These are phyloP conservation scores for Nerophis lumbriciformis DNA, from an alignment of 2,113 vertebrate species.

Conservation along the genomic window DNA sequence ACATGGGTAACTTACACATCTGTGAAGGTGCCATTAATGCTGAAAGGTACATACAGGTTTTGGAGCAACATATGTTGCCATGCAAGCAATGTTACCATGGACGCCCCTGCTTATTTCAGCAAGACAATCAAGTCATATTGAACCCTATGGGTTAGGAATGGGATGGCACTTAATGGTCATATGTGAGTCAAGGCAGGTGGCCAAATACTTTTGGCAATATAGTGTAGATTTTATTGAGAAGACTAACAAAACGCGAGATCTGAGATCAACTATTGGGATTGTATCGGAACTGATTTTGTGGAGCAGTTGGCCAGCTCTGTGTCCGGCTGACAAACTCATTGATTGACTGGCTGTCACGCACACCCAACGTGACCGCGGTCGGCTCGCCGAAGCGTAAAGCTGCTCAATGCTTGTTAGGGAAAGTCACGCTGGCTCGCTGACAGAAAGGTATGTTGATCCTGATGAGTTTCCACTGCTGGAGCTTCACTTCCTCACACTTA, in stretches of 20 bases:
- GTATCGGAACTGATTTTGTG: background rate
- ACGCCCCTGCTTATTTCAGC: no score
- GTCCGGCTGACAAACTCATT: slow-evolving; percentile 15
- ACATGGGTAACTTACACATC: no score
- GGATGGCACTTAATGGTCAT: no score
- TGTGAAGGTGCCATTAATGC: no score
- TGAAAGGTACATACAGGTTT: no score
- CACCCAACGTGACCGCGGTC: background rate
- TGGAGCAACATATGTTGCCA: no score
- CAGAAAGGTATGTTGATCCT: slow-evolving; percentile 6
- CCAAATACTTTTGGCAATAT: background rate
- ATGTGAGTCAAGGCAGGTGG: no score
- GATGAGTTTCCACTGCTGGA: slow-evolving; percentile 13
- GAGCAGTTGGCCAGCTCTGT: slow-evolving; percentile 11
- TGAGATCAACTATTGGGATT: background rate
- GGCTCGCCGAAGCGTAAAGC: slow-evolving; percentile 1
- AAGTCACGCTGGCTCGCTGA: slow-evolving; percentile 10
- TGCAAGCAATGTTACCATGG: no score
- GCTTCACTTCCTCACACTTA: background rate
- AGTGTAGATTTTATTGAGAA: background rate
- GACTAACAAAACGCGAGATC: background rate
- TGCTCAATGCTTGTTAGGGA: background rate
- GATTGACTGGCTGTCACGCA: slow-evolving; percentile 19
- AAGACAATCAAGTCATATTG: no score
- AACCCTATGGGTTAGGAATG: no score